These are phyloP conservation scores for Alligator sinensis DNA, from an alignment of 2,113 vertebrate genomes.

Conservation along the genomic window DNA sequence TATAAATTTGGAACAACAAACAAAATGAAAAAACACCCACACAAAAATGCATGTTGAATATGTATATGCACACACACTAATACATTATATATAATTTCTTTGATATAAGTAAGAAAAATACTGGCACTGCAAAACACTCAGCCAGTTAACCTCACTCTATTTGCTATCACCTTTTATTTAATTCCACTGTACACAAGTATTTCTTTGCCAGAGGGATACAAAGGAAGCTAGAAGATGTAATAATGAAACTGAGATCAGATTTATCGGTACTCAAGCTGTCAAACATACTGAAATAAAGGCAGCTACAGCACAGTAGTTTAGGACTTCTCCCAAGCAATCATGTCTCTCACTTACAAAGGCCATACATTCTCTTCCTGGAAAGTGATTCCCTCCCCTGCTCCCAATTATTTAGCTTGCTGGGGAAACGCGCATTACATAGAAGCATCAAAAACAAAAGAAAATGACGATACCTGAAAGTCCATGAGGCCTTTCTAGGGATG, in stretches of 20 bases:
- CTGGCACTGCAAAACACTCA: neutral
- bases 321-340: neutral
- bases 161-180: neutral
- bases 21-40: neutral
- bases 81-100: too few species aligned
- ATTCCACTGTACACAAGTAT: neutral
- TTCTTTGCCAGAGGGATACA: neutral
- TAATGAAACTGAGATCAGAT: neutral
- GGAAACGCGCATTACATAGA: neutral
- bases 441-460: neutral
- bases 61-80: neutral
- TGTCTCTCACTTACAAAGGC: neutral
- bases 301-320: neutral
- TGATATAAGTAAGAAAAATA: neutral
- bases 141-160: neutral
- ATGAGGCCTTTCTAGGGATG: neutral
- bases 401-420: neutral
- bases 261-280: neutral
- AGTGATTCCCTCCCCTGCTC: neutral
- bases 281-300: neutral
- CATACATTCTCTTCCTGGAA: neutral
- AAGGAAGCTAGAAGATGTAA: neutral
- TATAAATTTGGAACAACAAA: neutral
- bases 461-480: neutral
- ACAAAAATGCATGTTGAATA: neutral